A percentile compares a stretch with the other conserved stretches of the same genome.
Evolutionary conservation across 2,888 invertebrate genomes (phyloP).

Genomic region (Sisyra terminalis): DNA sequence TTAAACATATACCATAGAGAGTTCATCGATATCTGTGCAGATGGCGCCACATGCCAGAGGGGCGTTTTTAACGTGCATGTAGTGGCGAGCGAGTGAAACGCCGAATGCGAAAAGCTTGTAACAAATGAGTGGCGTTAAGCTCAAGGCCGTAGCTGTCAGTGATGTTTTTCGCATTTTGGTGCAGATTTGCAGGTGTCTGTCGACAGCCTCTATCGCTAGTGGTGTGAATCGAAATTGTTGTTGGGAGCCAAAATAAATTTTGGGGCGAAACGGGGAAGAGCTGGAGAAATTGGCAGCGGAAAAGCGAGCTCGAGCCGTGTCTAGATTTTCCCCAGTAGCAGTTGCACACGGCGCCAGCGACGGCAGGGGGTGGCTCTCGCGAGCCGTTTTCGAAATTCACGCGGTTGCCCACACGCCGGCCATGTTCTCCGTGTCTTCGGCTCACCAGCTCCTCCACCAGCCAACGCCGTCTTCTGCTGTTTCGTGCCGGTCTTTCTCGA

Average conservation of each 20-base stretch:
- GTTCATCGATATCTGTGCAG: too few species aligned
- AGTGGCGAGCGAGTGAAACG: too few species aligned
- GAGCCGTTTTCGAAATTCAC: constrained; percentile 7
- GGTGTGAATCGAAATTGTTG: too few species aligned
- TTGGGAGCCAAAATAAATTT: too few species aligned
- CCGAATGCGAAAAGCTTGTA: too few species aligned
- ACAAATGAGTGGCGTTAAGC: neutral
- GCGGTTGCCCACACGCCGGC: constrained; percentile 5
- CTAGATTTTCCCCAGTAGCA: too few species aligned
- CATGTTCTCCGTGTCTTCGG: neutral
- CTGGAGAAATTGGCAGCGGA: too few species aligned
- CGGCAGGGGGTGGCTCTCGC: constrained; percentile 7
- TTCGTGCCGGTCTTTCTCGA: neutral
- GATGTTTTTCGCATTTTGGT: neutral
- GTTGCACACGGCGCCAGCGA: neutral
- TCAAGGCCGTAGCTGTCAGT: constrained; percentile 3
- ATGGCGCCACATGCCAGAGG: too few species aligned
- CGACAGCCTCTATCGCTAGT: neutral
- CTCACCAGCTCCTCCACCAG: neutral
- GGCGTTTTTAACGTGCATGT: too few species aligned
- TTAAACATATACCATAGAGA: too few species aligned
- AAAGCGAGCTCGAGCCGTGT: too few species aligned
- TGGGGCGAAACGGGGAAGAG: too few species aligned
- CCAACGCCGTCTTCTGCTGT: neutral
- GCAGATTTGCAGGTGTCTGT: constrained; percentile 3